phyloP scores from a whole-genome alignment of 2,113 vertebrate genomes.

The Erinaceus europaeus region DNA sequence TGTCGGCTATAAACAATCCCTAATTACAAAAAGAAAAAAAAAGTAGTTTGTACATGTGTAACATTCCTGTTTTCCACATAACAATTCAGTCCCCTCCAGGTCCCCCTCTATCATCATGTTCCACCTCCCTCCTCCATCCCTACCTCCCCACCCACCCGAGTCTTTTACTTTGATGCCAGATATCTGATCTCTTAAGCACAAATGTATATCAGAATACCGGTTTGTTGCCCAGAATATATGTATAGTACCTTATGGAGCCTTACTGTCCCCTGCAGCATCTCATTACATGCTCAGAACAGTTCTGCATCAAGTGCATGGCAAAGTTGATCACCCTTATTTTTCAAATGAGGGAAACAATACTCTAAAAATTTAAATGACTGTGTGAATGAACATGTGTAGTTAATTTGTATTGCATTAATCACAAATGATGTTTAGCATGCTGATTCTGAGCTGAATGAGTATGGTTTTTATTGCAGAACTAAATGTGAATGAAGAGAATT shows the following conservation, averaged over 20 bases:
- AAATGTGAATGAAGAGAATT: background rate
- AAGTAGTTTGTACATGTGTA: no score
- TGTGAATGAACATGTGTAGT: background rate
- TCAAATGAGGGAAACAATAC: background rate
- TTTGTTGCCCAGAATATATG: background rate
- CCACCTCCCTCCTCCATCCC: no score
- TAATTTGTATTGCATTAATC: background rate
- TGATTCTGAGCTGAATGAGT: background rate
- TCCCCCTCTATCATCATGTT: no score
- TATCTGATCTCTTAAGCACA: background rate
- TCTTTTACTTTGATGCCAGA: no score
- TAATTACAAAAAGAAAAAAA: no score
- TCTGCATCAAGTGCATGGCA: background rate
- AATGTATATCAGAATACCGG: background rate
- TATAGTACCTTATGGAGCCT: background rate
- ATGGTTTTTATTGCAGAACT: background rate
- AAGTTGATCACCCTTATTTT: background rate
- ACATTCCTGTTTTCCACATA: no score
- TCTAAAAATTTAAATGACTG: background rate
- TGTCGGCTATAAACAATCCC: no score
- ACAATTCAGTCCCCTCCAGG: no score
- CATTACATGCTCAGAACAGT: background rate
- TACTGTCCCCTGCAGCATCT: background rate
- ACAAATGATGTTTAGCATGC: background rate
- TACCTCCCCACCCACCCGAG: no score